These are phyloP conservation scores for Drosophila nikananu DNA, from an alignment of 1,140 invertebrate genomes.

Conservation along the genomic window DNA sequence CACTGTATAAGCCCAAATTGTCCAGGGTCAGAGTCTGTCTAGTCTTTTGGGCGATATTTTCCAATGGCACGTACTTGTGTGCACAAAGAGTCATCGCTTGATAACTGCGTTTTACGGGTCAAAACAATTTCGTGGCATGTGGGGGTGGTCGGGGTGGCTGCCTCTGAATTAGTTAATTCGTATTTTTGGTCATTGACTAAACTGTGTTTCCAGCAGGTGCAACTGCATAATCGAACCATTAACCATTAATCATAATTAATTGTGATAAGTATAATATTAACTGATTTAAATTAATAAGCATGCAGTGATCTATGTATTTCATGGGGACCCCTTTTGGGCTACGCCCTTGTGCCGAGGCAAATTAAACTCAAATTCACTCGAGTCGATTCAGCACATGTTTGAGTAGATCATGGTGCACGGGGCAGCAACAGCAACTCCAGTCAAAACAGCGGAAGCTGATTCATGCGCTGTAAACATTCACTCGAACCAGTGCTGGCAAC, in stretches of 20 bases:
- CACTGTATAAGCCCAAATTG: slow-evolving; percentile 10
- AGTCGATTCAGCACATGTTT: slow-evolving; percentile 47
- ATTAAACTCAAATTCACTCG: slow-evolving; percentile 40
- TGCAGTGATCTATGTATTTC: not conserved
- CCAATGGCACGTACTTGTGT: slow-evolving; percentile 14
- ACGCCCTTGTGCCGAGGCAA: slow-evolving; percentile 4
- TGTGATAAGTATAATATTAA: not conserved
- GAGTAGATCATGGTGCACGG: slow-evolving; percentile 31
- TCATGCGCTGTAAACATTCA: slow-evolving; percentile 61
- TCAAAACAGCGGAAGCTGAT: slow-evolving; percentile 71
- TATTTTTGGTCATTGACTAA: not conserved
- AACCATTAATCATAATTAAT: not conserved
- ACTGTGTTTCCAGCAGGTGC: not conserved
- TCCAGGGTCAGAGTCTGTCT: slow-evolving; percentile 18
- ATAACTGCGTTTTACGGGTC: slow-evolving; percentile 14
- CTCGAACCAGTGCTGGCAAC: slow-evolving; percentile 12
- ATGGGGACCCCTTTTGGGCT: not conserved
- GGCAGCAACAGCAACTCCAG: slow-evolving; percentile 33
- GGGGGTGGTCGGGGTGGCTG: too few relatives aligned
- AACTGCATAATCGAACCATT: slow-evolving; percentile 1
- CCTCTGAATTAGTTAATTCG: not conserved
- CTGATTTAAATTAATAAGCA: not conserved
- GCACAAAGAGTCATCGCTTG: slow-evolving; percentile 17
- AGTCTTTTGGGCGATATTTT: slow-evolving; percentile 2
- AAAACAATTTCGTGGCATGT: slow-evolving; percentile 2